Evolutionary conservation across 2,113 vertebrate genomes (phyloP).

Genomic region (Bufo gargarizans): DNA sequence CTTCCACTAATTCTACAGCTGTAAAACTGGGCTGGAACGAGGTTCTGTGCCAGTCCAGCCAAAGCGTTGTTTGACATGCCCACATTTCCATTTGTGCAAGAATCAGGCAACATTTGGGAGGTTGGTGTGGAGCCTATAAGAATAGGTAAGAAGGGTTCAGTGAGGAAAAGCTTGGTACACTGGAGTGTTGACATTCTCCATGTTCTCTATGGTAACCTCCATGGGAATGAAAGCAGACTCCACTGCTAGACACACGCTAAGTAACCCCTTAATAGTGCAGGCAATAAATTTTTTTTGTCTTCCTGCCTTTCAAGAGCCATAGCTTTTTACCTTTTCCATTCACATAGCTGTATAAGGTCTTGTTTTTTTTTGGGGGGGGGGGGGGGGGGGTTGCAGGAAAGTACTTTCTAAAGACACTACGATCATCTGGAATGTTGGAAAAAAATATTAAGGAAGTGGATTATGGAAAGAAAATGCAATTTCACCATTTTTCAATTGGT

Average conservation of each 20-base stretch:
- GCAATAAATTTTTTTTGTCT: too few species aligned
- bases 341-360: too few species aligned
- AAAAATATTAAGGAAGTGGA: too few species aligned
- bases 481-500: too few species aligned
- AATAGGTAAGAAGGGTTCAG: neutral
- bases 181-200: neutral
- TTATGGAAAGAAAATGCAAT: too few species aligned
- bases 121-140: neutral
- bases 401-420: too few species aligned
- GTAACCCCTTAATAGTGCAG: too few species aligned
- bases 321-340: too few species aligned
- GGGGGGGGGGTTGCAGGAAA: too few species aligned
- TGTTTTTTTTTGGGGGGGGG: too few species aligned
- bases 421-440: too few species aligned
- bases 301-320: too few species aligned
- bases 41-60: neutral
- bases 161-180: neutral
- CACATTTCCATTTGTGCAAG: neutral
- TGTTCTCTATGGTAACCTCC: slow-evolving; percentile 19
- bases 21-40: neutral
- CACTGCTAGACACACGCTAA: neutral
- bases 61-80: neutral
- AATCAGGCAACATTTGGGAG: neutral
- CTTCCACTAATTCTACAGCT: neutral
- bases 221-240: slow-evolving; percentile 15